Percentiles rank a stretch among this genome's conserved stretches.
Conservation (phyloP, 2,113 vertebrate genomes). For the Boleophthalmus pectinirostris region DNA sequence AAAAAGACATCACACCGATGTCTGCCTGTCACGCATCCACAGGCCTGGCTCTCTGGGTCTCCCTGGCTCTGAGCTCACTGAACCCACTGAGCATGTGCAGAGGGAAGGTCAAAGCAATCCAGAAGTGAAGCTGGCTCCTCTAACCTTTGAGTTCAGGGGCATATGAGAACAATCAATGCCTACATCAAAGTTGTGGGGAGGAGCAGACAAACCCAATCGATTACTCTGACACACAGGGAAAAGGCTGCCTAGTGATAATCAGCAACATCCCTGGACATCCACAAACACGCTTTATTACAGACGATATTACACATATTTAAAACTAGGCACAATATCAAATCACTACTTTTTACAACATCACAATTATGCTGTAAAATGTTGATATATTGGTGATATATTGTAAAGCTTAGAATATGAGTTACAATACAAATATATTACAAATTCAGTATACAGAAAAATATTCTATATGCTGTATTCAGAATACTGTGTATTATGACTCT, state of each 20-base stretch:
- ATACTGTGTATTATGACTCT: neutral
- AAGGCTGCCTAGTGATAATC: slow-evolving; percentile 43
- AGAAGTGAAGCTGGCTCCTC: slow-evolving; percentile 63
- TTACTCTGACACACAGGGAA: slow-evolving; percentile 60
- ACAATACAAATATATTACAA: neutral
- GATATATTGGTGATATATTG: too few species aligned
- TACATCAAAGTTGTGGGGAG: slow-evolving; percentile 71
- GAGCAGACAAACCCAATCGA: slow-evolving; percentile 70
- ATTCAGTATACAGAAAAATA: neutral
- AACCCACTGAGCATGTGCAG: slow-evolving; percentile 69
- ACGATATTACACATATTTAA: slow-evolving; percentile 4
- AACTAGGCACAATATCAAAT: slow-evolving; percentile 6
- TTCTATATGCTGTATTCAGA: neutral
- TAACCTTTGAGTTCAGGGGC: slow-evolving; percentile 75
- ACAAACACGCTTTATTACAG: slow-evolving; percentile 27
- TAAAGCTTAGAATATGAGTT: neutral
- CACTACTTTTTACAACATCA: neutral
- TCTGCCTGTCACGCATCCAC: slow-evolving; percentile 72
- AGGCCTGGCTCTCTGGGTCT: slow-evolving; percentile 57
- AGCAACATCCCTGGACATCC: slow-evolving; percentile 32
- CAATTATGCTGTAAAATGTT: neutral
- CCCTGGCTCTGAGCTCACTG: slow-evolving; percentile 62
- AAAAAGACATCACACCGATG: slow-evolving; percentile 70
- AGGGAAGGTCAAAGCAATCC: slow-evolving; percentile 77
- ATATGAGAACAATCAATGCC: slow-evolving; percentile 71